Evolutionary conservation across 2,113 vertebrate genomes (phyloP).

Genomic region (Mormyrus iriodes): DNA sequence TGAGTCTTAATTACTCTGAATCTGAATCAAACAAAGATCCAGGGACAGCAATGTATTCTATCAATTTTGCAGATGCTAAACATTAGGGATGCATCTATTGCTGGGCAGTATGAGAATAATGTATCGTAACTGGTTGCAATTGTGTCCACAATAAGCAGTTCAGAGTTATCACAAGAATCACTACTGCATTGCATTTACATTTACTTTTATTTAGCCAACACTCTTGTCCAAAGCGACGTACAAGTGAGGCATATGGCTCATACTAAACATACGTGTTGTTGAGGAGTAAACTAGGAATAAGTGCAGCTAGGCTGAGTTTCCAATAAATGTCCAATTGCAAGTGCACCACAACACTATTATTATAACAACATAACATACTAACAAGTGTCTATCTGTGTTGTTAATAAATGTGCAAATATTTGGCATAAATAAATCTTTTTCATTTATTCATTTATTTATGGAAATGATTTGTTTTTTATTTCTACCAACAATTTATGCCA

Average conservation of each 20-base stretch:
- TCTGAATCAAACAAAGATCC: not conserved
- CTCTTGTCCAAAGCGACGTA: not conserved
- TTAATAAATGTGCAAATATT: not conserved
- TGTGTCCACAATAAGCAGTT: not conserved
- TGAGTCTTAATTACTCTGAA: not conserved
- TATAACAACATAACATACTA: not conserved
- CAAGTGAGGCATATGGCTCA: not conserved
- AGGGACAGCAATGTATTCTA: not conserved
- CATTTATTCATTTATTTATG: not conserved
- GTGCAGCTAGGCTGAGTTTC: not conserved
- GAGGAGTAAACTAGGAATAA: not conserved
- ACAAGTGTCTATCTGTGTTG: not conserved
- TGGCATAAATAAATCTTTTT: not conserved
- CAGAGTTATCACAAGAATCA: not conserved
- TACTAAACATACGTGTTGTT: not conserved
- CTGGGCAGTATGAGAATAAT: not conserved
- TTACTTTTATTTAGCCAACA: not conserved
- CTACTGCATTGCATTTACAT: not conserved
- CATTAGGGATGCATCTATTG: not conserved
- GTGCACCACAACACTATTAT: not conserved
- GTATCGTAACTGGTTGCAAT: not conserved
- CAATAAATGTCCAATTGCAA: not conserved
- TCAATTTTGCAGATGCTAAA: not conserved
- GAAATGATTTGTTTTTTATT: not conserved
- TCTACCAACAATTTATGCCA: not conserved